Conservation (phyloP, 2,113 vertebrate species). For the Gobiocypris rarus region DNA sequence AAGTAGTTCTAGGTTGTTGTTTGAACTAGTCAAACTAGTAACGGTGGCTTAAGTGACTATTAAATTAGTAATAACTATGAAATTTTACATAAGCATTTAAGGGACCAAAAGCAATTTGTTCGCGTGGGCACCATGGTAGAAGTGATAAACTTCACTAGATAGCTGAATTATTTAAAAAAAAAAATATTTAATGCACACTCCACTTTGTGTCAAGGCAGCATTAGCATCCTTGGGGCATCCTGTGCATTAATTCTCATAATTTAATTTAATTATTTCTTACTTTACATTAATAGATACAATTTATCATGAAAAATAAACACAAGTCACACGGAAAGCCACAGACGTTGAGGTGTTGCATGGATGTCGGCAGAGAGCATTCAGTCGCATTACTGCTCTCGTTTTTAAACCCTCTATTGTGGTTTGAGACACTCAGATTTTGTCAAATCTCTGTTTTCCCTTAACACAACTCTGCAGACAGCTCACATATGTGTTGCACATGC, state of each 20-base stretch:
- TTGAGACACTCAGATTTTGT: constrained; percentile 24
- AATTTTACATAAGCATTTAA: no score
- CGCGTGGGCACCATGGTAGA: no score
- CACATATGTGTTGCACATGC: constrained; percentile 3
- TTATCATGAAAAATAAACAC: background rate
- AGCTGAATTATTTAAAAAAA: background rate
- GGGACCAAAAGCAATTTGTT: no score
- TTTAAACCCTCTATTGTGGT: background rate
- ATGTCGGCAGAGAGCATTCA: background rate
- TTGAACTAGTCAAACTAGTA: no score
- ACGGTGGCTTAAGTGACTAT: no score
- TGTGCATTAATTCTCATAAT: background rate
- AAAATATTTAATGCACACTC: background rate
- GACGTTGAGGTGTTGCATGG: background rate
- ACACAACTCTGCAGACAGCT: constrained; percentile 11
- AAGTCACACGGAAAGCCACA: no score
- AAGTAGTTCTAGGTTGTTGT: no score
- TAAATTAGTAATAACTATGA: no score
- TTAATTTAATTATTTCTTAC: background rate
- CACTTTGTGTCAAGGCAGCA: background rate
- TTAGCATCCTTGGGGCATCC: background rate
- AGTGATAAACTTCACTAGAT: no score
- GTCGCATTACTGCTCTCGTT: background rate
- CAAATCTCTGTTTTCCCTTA: constrained; percentile 30
- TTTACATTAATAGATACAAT: background rate